A percentile compares a stretch with the other conserved stretches of the same genome.
These are phyloP conservation scores for Drosophila repleta DNA, from an alignment of 1,140 invertebrate species.

Conservation along the genomic window DNA sequence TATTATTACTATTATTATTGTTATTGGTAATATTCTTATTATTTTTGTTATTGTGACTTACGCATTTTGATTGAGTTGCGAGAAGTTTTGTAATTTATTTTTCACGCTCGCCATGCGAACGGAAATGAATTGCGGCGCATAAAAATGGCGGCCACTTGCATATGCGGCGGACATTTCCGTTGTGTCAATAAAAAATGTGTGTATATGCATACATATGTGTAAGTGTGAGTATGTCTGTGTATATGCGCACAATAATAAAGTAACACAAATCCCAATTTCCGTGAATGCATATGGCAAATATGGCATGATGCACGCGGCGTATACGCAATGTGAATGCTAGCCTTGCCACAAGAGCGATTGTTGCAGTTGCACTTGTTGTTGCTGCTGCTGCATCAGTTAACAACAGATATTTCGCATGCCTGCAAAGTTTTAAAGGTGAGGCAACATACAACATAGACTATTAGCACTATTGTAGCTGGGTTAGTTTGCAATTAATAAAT, in stretches of 20 bases:
- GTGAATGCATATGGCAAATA: constrained; percentile 56
- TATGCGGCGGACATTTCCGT: constrained; percentile 24
- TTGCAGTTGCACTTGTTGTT: neutral
- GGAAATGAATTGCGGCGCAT: constrained; percentile 58
- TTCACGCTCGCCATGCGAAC: constrained; percentile 23
- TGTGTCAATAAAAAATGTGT: constrained; percentile 55
- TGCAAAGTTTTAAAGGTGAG: constrained; percentile 21
- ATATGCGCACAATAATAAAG: constrained; percentile 69
- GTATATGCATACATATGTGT: neutral
- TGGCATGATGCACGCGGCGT: constrained; percentile 59
- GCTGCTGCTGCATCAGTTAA: constrained; percentile 44
- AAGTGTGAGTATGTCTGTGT: constrained; percentile 6
- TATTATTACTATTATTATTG: constrained; percentile 17
- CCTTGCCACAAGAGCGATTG: neutral
- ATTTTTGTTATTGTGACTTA: constrained; percentile 57
- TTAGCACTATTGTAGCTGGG: neutral
- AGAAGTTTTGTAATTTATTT: constrained; percentile 65
- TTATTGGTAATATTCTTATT: constrained; percentile 13
- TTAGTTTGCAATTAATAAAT: neutral
- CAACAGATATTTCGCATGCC: constrained; percentile 33
- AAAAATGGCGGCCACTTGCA: constrained; percentile 51
- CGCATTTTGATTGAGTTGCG: constrained; percentile 69
- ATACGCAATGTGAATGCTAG: constrained; percentile 56
- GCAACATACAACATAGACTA: too few species aligned
- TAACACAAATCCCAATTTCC: constrained; percentile 76